Evolutionary conservation across 1,140 invertebrate genomes (phyloP).

Genomic region (Macrosteles quadrilineatus): DNA sequence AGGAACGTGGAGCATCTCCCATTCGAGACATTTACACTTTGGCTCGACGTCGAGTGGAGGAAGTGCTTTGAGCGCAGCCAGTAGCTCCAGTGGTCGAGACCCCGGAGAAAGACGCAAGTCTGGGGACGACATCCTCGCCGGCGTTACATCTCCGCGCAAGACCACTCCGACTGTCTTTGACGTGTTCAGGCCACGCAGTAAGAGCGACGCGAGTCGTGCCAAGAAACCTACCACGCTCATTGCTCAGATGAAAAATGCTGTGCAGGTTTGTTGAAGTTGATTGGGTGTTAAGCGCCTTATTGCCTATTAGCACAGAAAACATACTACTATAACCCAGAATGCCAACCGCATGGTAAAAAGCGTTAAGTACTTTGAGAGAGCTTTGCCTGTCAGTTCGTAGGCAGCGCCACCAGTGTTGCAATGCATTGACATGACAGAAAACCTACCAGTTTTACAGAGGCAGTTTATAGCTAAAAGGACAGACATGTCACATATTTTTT

Average conservation of each 20-base stretch:
- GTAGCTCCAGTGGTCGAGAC: not conserved
- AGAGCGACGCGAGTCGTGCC: conserved; percentile 68
- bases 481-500: too few species aligned
- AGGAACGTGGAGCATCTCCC: conserved; percentile 35
- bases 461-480: too few species aligned
- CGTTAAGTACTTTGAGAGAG: too few species aligned
- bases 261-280: conserved; percentile 63
- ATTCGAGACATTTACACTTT: conserved; percentile 12
- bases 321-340: too few species aligned
- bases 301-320: too few species aligned
- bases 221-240: conserved; percentile 68
- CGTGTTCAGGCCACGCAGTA: conserved; percentile 78
- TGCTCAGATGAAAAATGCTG: conserved; percentile 74
- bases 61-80: not conserved
- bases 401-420: too few species aligned
- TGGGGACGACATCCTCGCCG: conserved; percentile 50
- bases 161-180: conserved; percentile 63
- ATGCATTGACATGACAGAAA: not conserved
- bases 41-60: not conserved
- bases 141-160: conserved; percentile 14
- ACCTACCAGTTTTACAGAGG: too few species aligned
- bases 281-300: conserved; percentile 40
- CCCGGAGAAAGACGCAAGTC: conserved; percentile 52
- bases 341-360: too few species aligned
- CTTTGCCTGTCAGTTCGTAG: too few species aligned